These are phyloP conservation scores for Sebastes oblongus DNA, from an alignment of 2,797 vertebrate species.

Conservation along the genomic window DNA sequence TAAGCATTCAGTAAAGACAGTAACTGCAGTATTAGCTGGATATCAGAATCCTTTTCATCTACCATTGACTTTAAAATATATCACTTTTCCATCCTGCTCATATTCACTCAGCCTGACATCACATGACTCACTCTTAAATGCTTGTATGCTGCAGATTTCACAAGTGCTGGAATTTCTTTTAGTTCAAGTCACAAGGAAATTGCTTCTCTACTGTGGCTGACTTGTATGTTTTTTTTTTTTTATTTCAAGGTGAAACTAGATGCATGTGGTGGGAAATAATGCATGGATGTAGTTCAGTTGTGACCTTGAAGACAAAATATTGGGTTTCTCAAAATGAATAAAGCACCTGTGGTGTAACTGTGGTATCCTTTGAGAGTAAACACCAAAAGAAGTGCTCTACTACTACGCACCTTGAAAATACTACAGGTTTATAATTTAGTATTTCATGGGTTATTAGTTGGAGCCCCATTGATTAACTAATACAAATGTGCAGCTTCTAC, in stretches of 20 bases:
- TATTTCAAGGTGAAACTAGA: neutral
- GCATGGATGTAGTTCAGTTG: neutral
- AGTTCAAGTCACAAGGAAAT: neutral
- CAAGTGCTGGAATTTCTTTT: neutral
- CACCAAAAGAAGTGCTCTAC: neutral
- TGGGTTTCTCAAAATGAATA: neutral
- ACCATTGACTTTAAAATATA: neutral
- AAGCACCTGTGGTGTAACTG: neutral
- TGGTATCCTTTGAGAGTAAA: neutral
- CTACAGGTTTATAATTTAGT: neutral
- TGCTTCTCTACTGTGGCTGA: neutral
- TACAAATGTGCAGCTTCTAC: neutral
- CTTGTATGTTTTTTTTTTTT: neutral
- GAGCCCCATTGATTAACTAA: too few relatives aligned
- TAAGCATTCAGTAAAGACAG: neutral
- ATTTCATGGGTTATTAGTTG: neutral
- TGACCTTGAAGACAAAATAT: slow-evolving; percentile 18
- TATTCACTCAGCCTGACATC: slow-evolving; percentile 4
- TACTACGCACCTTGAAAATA: neutral
- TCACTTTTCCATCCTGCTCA: slow-evolving; percentile 1
- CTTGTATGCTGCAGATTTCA: neutral
- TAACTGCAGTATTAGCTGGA: neutral
- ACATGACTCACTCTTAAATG: neutral
- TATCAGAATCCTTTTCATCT: neutral
- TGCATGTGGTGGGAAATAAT: neutral